These are phyloP conservation scores for Mya arenaria DNA, from an alignment of 1,140 invertebrate genomes.

Conservation along the genomic window DNA sequence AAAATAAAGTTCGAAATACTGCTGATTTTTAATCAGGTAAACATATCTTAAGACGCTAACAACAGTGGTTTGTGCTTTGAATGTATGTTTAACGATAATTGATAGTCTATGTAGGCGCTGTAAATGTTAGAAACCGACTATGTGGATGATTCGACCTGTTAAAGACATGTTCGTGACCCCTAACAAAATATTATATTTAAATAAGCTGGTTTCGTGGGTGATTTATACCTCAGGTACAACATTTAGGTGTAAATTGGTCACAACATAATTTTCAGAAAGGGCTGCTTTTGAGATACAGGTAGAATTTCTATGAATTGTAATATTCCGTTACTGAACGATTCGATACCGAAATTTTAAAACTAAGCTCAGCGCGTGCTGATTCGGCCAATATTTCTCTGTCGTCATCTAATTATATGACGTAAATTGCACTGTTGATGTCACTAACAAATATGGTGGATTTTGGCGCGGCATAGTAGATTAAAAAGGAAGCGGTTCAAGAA, in stretches of 20 bases:
- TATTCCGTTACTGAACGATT: conserved; percentile 10
- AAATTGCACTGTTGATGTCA: not conserved
- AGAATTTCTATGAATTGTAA: not conserved
- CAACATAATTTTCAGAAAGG: not conserved
- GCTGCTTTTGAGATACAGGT: not conserved
- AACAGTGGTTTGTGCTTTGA: not conserved
- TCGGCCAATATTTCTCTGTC: not conserved
- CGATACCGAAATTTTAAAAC: not conserved
- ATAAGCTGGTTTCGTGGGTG: not conserved
- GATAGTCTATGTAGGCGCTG: not conserved
- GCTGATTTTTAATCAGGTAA: not conserved
- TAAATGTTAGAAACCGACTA: not conserved
- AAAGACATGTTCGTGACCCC: conserved; percentile 14
- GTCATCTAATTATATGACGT: conserved; percentile 7
- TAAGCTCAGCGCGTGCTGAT: not conserved
- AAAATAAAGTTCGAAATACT: not conserved
- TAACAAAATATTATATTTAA: not conserved
- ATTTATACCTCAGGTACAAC: not conserved
- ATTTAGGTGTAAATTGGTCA: not conserved
- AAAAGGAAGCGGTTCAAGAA: not conserved
- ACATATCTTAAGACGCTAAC: too few species aligned
- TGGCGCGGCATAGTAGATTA: not conserved
- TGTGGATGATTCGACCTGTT: not conserved
- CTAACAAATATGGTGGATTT: not conserved
- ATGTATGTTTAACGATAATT: not conserved